Percentiles rank a stretch among this genome's conserved stretches.
Conservation (phyloP, 1,140 invertebrate genomes). For the Penaeus vannamei region DNA sequence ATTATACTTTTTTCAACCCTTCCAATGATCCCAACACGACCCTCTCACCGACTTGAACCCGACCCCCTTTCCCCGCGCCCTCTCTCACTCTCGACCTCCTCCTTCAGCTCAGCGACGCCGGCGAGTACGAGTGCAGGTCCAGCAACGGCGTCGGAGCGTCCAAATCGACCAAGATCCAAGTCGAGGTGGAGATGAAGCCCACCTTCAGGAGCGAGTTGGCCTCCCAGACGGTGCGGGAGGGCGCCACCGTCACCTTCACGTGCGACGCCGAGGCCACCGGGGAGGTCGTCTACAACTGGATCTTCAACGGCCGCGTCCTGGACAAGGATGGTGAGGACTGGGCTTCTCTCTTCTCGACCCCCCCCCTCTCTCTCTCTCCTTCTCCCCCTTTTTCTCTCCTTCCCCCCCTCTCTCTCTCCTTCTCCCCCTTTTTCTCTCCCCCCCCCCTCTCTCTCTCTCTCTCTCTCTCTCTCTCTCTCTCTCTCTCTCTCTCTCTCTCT, state of each 20-base stretch:
- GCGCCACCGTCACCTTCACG: constrained; percentile 50
- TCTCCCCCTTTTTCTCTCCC: constrained; percentile 2
- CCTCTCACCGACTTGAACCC: no score
- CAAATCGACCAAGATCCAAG: neutral
- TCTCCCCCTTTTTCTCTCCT: constrained; percentile 4
- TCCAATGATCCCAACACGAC: no score
- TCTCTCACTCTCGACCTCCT: neutral
- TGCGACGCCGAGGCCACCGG: constrained; percentile 44
- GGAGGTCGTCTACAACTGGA: constrained; percentile 23
- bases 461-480: no score
- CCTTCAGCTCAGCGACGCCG: constrained; percentile 24
- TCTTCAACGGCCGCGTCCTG: constrained; percentile 43
- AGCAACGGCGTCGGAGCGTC: constrained; percentile 33
- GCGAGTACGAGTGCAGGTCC: constrained; percentile 40
- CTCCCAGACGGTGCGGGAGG: constrained; percentile 52
- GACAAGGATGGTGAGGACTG: neutral
- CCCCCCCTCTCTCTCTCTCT: neutral
- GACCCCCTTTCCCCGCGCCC: no score
- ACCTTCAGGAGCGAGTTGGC: constrained; percentile 44
- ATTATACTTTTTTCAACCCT: no score
- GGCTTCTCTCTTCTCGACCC: neutral
- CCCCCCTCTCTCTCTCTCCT: neutral
- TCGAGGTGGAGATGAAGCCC: constrained; percentile 46
- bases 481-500: neutral
- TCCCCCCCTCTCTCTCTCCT: neutral